Evolutionary conservation across 2,797 vertebrate species (phyloP).

Genomic region (Threskiornis aethiopicus): DNA sequence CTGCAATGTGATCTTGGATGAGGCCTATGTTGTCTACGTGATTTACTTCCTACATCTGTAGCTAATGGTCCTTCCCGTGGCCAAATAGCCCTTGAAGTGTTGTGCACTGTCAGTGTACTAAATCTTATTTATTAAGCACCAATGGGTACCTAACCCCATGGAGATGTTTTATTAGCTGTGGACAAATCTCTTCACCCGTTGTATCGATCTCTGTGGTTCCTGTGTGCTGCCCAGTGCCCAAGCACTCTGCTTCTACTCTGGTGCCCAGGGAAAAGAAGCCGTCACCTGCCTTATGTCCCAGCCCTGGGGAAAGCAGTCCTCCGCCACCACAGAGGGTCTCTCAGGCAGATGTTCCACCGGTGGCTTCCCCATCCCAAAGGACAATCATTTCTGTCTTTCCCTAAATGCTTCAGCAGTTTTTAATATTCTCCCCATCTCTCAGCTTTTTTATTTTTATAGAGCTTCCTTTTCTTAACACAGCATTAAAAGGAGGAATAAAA

Average conservation of each 20-base stretch:
- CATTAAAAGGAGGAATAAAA: neutral
- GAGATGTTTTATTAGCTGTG: neutral
- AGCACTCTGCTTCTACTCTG: neutral
- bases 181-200: neutral
- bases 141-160: neutral
- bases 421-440: constrained; percentile 6
- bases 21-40: neutral
- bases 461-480: neutral
- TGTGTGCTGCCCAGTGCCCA: neutral
- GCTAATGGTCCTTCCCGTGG: constrained; percentile 12
- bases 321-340: neutral
- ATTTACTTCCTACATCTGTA: constrained; percentile 1
- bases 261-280: neutral
- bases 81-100: neutral
- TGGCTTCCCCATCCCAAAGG: neutral
- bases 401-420: neutral
- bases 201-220: neutral
- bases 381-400: neutral
- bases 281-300: neutral
- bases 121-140: constrained; percentile 6
- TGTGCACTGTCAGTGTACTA: neutral
- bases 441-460: neutral
- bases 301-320: neutral
- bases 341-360: neutral
- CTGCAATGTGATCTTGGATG: neutral